Evolutionary conservation across 2,797 vertebrate species (phyloP).

Genomic region (Enoplosus armatus): DNA sequence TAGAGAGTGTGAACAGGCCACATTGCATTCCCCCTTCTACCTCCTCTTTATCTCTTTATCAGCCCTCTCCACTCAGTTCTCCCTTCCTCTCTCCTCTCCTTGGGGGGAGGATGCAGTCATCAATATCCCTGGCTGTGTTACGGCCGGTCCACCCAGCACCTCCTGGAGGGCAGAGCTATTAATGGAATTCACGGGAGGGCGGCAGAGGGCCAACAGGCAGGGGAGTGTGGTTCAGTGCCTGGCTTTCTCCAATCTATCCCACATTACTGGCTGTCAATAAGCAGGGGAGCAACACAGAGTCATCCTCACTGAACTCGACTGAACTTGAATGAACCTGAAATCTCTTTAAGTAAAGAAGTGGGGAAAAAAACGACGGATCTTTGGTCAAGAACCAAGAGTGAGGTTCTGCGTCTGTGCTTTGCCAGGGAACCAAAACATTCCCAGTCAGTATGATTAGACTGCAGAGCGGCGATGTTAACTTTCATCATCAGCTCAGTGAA

Average conservation of each 20-base stretch:
- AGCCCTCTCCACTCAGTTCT: constrained; percentile 9
- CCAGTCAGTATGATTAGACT: constrained; percentile 40
- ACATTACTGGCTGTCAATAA: constrained; percentile 75
- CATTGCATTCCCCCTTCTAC: constrained; percentile 17
- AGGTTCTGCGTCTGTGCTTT: constrained; percentile 19
- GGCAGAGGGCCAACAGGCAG: constrained; percentile 61
- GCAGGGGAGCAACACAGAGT: constrained; percentile 43
- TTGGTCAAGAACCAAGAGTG: constrained; percentile 24
- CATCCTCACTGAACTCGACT: constrained; percentile 46
- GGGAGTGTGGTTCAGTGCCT: constrained; percentile 56
- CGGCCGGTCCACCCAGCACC: constrained; percentile 64
- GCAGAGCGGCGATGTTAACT: constrained; percentile 48
- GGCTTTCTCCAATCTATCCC: constrained; percentile 68
- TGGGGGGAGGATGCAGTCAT: constrained; percentile 59
- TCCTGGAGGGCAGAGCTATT: constrained; percentile 79
- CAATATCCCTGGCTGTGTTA: constrained; percentile 69
- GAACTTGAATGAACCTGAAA: constrained; percentile 63
- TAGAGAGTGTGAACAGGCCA: background rate
- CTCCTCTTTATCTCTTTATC: constrained; percentile 56
- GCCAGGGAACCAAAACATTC: constrained; percentile 25
- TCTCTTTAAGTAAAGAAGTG: constrained; percentile 53
- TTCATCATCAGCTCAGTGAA: constrained; percentile 43
- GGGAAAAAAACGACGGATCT: constrained; percentile 14
- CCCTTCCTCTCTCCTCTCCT: constrained; percentile 44
- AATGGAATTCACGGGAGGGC: constrained; percentile 73